Conservation (phyloP, 2,888 invertebrate genomes). For the Buathra laborator region DNA sequence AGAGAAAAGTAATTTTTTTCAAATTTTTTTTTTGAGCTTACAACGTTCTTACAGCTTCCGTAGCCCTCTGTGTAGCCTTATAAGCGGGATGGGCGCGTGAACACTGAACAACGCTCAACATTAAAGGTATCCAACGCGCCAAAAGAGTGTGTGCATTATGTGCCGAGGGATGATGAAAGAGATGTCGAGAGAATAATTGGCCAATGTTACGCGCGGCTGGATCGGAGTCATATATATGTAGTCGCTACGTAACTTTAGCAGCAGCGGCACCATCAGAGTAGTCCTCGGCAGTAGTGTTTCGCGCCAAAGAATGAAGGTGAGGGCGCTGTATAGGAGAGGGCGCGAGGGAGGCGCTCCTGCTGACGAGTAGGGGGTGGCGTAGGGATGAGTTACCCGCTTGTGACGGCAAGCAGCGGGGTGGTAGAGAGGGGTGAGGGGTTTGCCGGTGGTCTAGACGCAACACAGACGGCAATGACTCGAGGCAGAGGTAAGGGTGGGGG, state of each 20-base stretch:
- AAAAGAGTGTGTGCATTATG: slow-evolving; percentile 56
- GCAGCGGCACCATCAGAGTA: slow-evolving; percentile 31
- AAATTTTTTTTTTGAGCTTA: not conserved
- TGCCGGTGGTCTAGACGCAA: slow-evolving; percentile 81
- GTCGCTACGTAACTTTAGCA: not conserved
- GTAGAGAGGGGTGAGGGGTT: slow-evolving; percentile 62
- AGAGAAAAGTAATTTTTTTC: not conserved
- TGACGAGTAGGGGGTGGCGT: slow-evolving; percentile 68
- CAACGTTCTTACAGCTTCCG: slow-evolving; percentile 7
- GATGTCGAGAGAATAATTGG: slow-evolving; percentile 72
- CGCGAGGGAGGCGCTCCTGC: slow-evolving; percentile 54
- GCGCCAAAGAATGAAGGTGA: slow-evolving; percentile 39
- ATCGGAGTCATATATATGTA: slow-evolving; percentile 10
- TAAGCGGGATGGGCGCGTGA: slow-evolving; percentile 16
- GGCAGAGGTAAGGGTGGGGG: slow-evolving; percentile 48
- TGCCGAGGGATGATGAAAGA: slow-evolving; percentile 55
- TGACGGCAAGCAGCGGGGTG: slow-evolving; percentile 48
- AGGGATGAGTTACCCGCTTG: slow-evolving; percentile 65
- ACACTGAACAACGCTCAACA: slow-evolving; percentile 45
- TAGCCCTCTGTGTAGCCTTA: slow-evolving; percentile 15
- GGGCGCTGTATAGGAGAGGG: slow-evolving; percentile 53
- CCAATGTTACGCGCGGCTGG: slow-evolving; percentile 62
- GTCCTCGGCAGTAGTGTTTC: slow-evolving; percentile 12
- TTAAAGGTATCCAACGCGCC: slow-evolving; percentile 42
- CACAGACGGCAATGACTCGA: slow-evolving; percentile 77